Conservation (phyloP, 2,797 vertebrate species). For the Pangasius sanitwongsei region DNA sequence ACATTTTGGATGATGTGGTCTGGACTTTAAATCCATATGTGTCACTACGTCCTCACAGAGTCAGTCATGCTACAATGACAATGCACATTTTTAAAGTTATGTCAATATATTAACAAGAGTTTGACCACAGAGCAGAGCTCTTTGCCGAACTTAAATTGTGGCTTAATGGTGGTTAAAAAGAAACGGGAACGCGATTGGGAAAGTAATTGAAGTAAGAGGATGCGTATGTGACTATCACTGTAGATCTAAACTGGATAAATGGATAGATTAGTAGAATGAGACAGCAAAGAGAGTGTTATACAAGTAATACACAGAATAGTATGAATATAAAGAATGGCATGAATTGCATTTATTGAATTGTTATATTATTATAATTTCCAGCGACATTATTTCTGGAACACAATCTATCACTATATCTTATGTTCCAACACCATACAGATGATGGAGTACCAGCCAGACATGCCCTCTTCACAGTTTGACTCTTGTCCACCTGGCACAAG, state of each 20-base stretch:
- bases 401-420: not conserved
- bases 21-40: not conserved
- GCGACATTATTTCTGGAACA: not conserved
- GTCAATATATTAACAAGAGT: not conserved
- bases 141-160: not conserved
- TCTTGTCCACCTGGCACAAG: constrained; percentile 1
- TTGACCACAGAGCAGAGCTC: not conserved
- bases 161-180: not conserved
- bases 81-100: not conserved
- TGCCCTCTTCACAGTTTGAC: constrained; percentile 16
- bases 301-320: not conserved
- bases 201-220: not conserved
- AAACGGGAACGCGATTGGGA: not conserved
- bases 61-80: not conserved
- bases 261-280: not conserved
- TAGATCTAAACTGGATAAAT: not conserved
- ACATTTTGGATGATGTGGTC: not conserved
- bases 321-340: not conserved
- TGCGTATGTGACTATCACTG: not conserved
- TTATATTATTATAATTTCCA: not conserved
- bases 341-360: not conserved
- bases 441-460: constrained; percentile 1
- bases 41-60: not conserved
- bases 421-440: not conserved
- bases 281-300: not conserved